Percentiles rank a stretch among this genome's conserved stretches.
phyloP scores from a whole-genome alignment of 1,140 invertebrate species.

The Fragariocoptes setiger region DNA sequence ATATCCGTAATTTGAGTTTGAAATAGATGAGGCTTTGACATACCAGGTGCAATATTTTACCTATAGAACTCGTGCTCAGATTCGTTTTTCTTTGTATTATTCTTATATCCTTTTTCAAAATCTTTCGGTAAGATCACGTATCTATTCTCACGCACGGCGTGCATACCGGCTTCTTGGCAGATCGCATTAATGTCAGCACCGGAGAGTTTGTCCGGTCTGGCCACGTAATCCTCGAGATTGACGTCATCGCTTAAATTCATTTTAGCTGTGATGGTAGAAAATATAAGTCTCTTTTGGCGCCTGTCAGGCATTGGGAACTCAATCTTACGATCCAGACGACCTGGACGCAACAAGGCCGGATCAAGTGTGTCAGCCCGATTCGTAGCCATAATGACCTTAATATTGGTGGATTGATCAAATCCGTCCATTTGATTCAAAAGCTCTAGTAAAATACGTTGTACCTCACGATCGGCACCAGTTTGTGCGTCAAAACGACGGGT shows the following conservation, averaged over 20 bases:
- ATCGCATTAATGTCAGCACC: conserved; percentile 98
- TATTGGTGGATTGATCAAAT: conserved; percentile 97
- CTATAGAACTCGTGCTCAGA: conserved; percentile 99
- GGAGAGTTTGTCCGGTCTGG: conserved; percentile 85
- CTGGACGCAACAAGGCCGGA: conserved; percentile 79
- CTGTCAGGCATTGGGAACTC: conserved; percentile 94
- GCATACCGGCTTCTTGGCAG: conserved; percentile 82
- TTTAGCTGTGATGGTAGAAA: conserved; percentile 83
- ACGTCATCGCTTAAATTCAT: conserved; percentile 99
- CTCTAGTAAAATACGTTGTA: conserved; percentile 87
- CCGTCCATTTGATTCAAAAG: conserved; percentile 99
- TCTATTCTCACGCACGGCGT: conserved; percentile 90
- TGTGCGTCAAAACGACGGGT: conserved; percentile 96
- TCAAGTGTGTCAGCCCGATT: conserved; percentile 93
- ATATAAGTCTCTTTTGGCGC: conserved; percentile 84
- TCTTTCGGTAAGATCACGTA: conserved; percentile 95
- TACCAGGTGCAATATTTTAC: no score
- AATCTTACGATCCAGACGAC: conserved; percentile 89
- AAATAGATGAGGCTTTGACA: no score
- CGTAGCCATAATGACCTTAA: conserved; percentile 99
- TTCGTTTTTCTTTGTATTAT: conserved; percentile 97
- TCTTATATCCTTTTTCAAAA: conserved; percentile 97
- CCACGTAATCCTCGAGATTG: conserved; percentile 93
- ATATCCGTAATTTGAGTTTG: no score
- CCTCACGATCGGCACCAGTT: conserved; percentile 93